Evolutionary conservation across 2,888 invertebrate species (phyloP).

Genomic region (Thelaira solivaga): DNA sequence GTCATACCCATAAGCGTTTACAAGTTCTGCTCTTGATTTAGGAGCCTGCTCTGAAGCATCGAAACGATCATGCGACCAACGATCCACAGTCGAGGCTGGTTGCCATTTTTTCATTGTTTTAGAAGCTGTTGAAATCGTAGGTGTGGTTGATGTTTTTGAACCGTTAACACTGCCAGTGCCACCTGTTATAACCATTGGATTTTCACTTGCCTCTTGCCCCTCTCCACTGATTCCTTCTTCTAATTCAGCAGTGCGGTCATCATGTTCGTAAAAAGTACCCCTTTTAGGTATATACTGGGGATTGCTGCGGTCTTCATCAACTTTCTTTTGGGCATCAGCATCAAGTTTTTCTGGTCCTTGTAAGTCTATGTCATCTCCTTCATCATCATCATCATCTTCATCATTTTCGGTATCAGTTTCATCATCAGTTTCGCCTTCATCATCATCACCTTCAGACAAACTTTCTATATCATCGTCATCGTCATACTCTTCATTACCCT

Average conservation of each 20-base stretch:
- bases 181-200: conserved; percentile 72
- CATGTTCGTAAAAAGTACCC: conserved; percentile 98
- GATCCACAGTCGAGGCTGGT: conserved; percentile 78
- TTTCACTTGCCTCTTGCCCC: conserved; percentile 47
- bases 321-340: conserved; percentile 82
- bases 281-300: conserved; percentile 98
- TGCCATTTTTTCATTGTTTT: conserved; percentile 77
- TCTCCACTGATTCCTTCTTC: conserved; percentile 56
- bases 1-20: conserved; percentile 82
- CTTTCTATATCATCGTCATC: conserved; percentile 67
- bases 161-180: conserved; percentile 72
- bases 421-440: conserved; percentile 64
- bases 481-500: conserved; percentile 75
- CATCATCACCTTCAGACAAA: conserved; percentile 64
- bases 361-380: conserved; percentile 82
- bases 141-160: conserved; percentile 68
- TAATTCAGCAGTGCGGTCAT: conserved; percentile 85
- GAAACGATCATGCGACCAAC: conserved; percentile 90
- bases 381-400: conserved; percentile 68
- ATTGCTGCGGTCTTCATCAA: conserved; percentile 96
- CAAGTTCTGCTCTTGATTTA: conserved; percentile 69
- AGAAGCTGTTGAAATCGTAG: conserved; percentile 73
- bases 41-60: conserved; percentile 80
- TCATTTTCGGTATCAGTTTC: conserved; percentile 70
- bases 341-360: conserved; percentile 80